These are phyloP conservation scores for Trinorchestia longiramus DNA, from an alignment of 1,140 invertebrate genomes.

Conservation along the genomic window DNA sequence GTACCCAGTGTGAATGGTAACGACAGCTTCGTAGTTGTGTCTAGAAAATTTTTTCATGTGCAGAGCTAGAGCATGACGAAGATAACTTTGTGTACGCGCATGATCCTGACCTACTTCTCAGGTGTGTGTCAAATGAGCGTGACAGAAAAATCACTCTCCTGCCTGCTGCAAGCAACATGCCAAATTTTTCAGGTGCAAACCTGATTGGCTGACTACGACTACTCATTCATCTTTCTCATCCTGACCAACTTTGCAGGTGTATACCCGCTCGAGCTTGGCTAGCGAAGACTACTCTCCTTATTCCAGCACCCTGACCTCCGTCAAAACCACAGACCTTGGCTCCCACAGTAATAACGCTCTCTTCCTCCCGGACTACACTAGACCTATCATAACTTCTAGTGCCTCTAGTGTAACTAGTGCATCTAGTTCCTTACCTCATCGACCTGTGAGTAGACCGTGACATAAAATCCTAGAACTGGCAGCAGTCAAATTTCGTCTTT, in stretches of 20 bases:
- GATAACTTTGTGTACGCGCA: background rate
- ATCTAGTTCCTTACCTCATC: conserved; percentile 37
- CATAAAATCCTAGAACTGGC: background rate
- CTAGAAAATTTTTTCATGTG: background rate
- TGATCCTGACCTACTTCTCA: background rate
- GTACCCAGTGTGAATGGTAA: too few relatives aligned
- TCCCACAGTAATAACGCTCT: conserved; percentile 41
- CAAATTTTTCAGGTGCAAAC: background rate
- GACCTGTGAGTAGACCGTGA: conserved; percentile 33
- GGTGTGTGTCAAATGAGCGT: background rate
- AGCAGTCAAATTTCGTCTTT: background rate
- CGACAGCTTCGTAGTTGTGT: too few relatives aligned
- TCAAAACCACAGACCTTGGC: conserved; percentile 32
- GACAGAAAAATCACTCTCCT: background rate
- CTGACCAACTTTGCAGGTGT: conserved; percentile 16
- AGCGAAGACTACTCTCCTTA: conserved; percentile 4
- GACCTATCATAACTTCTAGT: conserved; percentile 41
- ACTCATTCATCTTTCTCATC: background rate
- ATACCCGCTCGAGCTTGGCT: conserved; percentile 1
- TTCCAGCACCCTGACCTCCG: conserved; percentile 31
- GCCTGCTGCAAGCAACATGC: background rate
- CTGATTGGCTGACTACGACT: background rate
- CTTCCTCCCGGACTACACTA: conserved; percentile 40
- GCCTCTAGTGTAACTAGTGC: conserved; percentile 38
- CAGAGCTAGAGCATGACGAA: too few relatives aligned